Conservation (phyloP, 2,888 invertebrate species). For the Rhagophthalmus giganteus region DNA sequence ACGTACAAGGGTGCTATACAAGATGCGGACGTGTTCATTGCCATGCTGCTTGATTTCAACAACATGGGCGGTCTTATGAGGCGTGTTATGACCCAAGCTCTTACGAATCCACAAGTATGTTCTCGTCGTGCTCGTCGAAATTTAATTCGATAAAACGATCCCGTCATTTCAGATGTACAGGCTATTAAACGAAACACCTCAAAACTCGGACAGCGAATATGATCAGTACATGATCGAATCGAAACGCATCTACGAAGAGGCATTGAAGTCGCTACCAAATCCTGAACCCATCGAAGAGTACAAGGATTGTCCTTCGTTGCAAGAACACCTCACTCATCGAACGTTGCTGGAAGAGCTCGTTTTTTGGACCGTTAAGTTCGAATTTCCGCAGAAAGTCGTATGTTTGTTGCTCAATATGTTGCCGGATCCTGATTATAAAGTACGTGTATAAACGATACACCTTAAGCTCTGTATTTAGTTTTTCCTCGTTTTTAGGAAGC, state of each 20-base stretch:
- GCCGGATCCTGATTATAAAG: conserved; percentile 93
- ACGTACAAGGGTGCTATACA: conserved; percentile 69
- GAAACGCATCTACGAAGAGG: conserved; percentile 76
- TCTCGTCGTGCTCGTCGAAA: too few relatives aligned
- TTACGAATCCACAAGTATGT: conserved; percentile 88
- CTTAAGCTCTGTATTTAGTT: background rate
- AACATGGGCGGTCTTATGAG: conserved; percentile 97
- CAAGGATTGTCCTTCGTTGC: conserved; percentile 77
- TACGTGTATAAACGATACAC: conserved; percentile 42
- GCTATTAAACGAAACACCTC: conserved; percentile 67
- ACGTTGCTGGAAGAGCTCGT: conserved; percentile 93
- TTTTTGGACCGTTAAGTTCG: conserved; percentile 97
- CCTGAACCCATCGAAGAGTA: conserved; percentile 74
- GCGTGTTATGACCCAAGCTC: conserved; percentile 85
- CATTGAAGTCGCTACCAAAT: conserved; percentile 74
- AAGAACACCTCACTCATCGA: conserved; percentile 76
- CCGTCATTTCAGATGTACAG: conserved; percentile 74
- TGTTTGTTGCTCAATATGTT: conserved; percentile 93
- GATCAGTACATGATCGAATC: conserved; percentile 74
- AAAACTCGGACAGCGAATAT: conserved; percentile 68
- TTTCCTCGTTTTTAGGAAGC: conserved; percentile 66
- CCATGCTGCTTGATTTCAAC: conserved; percentile 90
- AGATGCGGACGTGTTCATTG: conserved; percentile 84
- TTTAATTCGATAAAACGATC: too few relatives aligned
- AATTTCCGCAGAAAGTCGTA: conserved; percentile 96